phyloP scores from a whole-genome alignment of 2,113 vertebrate species.

The Crotalus helleri region DNA sequence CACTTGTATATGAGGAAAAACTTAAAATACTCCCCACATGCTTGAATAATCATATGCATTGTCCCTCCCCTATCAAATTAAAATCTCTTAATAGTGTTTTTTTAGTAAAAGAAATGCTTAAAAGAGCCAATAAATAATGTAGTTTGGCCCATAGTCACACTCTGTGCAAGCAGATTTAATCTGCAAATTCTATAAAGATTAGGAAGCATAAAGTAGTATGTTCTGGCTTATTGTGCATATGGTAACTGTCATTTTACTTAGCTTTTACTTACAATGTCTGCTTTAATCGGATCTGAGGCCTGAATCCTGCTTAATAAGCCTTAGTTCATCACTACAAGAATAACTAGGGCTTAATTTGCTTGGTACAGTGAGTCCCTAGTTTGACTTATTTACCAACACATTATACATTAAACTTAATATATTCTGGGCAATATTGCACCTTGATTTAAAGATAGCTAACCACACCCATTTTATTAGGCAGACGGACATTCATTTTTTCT shows the following conservation, averaged over 20 bases:
- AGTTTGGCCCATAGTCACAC: neutral
- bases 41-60: neutral
- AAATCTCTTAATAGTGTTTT: neutral
- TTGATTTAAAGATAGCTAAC: neutral
- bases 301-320: neutral
- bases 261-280: neutral
- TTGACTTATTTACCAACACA: neutral
- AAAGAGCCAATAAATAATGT: neutral
- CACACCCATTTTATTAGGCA: neutral
- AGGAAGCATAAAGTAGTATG: neutral
- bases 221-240: neutral
- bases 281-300: neutral
- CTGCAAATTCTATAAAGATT: neutral
- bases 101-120: neutral
- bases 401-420: neutral
- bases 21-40: neutral
- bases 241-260: neutral
- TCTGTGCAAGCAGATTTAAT: neutral
- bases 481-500: neutral
- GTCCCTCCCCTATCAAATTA: neutral
- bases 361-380: neutral
- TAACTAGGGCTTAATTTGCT: neutral
- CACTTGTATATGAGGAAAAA: neutral
- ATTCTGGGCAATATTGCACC: neutral
- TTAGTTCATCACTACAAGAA: neutral